Conservation (phyloP, 2,113 vertebrate genomes). For the Mesembrinibis cayennensis region DNA sequence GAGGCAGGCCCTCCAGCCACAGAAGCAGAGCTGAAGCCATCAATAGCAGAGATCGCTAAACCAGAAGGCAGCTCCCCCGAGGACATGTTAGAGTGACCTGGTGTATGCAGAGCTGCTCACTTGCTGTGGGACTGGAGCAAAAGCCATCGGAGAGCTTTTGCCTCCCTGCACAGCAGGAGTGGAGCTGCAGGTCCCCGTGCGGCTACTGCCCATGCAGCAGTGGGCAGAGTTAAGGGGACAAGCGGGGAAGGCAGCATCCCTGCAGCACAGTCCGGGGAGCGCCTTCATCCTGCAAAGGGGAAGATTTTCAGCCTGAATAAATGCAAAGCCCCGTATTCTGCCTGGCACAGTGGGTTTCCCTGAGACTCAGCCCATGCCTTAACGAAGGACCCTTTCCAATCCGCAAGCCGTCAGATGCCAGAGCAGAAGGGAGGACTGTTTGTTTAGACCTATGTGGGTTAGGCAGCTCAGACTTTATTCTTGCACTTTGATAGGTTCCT, state of each 20-base stretch:
- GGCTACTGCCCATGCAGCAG: neutral
- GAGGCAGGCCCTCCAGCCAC: neutral
- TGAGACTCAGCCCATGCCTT: constrained; percentile 3
- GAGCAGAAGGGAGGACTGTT: constrained; percentile 47
- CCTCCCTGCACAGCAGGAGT: neutral
- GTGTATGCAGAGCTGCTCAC: neutral
- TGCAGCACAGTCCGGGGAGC: neutral
- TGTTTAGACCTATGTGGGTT: constrained; percentile 66
- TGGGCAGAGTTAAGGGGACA: neutral
- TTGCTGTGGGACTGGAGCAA: neutral
- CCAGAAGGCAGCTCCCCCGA: neutral
- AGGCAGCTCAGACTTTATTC: constrained; percentile 65
- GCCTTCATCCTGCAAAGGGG: neutral
- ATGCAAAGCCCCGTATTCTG: constrained; percentile 24
- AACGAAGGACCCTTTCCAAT: constrained; percentile 24
- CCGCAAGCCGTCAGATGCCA: neutral
- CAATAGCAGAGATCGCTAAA: neutral
- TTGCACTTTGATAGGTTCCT: constrained; percentile 60
- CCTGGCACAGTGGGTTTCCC: neutral
- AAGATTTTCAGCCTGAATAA: constrained; percentile 10
- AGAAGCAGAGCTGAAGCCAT: neutral
- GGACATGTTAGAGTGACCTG: accelerated
- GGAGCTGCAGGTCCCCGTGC: neutral
- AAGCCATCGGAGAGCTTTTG: neutral
- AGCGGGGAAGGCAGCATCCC: neutral